phyloP scores from a whole-genome alignment of 1,140 invertebrate genomes.

The Tetramorium alpestre region DNA sequence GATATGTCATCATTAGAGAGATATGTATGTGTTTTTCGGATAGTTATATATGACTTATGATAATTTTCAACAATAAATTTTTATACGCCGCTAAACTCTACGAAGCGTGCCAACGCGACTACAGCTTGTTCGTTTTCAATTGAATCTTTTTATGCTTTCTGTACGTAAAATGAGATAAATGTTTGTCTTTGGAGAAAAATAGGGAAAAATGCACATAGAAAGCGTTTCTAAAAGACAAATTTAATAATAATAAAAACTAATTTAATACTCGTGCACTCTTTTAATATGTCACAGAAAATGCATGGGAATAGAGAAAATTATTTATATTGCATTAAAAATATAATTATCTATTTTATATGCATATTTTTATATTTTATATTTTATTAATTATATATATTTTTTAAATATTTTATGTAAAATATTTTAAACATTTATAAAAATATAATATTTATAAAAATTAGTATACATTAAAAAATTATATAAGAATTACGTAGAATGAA shows the following conservation, averaged over 20 bases:
- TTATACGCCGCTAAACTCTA: slow-evolving; percentile 38
- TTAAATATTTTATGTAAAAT: background rate
- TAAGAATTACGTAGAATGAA: background rate
- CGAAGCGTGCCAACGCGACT: slow-evolving; percentile 36
- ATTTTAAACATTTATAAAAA: background rate
- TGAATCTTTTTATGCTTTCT: background rate
- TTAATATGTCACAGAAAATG: background rate
- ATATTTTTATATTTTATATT: background rate
- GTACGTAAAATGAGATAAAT: background rate
- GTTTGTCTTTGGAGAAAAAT: background rate
- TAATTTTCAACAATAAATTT: slow-evolving; percentile 13
- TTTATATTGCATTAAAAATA: background rate
- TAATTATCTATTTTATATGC: background rate
- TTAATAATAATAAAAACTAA: background rate
- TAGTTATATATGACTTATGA: slow-evolving; percentile 2
- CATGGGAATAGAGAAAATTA: background rate
- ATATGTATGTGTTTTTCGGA: background rate
- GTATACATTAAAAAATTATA: background rate
- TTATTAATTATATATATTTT: background rate
- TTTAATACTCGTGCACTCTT: background rate
- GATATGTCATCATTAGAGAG: slow-evolving; percentile 69
- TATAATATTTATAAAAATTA: background rate
- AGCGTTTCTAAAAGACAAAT: background rate
- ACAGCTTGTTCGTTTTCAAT: background rate
- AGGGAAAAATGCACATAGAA: background rate